A percentile compares a stretch with the other conserved stretches of the same genome.
Conservation (phyloP, 1,140 invertebrate species). For the Cotesia vestalis region DNA sequence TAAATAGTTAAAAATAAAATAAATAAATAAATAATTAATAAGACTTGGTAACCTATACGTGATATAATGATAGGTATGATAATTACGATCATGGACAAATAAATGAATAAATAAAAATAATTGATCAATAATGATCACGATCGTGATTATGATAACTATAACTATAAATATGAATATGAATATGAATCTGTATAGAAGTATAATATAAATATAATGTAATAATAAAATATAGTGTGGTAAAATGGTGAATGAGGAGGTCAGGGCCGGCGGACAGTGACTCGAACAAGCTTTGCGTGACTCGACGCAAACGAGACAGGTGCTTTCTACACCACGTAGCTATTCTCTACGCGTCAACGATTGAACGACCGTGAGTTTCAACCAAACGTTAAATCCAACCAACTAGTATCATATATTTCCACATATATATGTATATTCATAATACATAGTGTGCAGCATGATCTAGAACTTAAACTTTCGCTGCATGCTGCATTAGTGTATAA, state of each 20-base stretch:
- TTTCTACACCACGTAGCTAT: slow-evolving; percentile 52
- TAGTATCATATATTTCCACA: slow-evolving; percentile 39
- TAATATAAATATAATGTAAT: slow-evolving; percentile 3
- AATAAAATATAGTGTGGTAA: slow-evolving; percentile 19
- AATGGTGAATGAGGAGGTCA: slow-evolving; percentile 33
- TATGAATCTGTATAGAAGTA: background rate
- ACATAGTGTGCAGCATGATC: slow-evolving; percentile 47
- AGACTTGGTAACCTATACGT: too few relatives aligned
- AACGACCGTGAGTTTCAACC: slow-evolving; percentile 56
- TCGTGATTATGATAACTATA: too few relatives aligned
- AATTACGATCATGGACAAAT: too few relatives aligned
- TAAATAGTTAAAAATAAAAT: too few relatives aligned
- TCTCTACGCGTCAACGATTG: slow-evolving; percentile 50
- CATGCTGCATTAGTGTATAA: slow-evolving; percentile 11
- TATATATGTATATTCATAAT: slow-evolving; percentile 51
- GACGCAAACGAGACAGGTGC: slow-evolving; percentile 45
- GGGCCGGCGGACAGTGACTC: slow-evolving; percentile 34
- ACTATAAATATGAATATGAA: too few relatives aligned
- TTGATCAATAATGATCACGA: too few relatives aligned
- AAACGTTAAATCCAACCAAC: slow-evolving; percentile 14
- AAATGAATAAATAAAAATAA: too few relatives aligned
- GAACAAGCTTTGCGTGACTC: background rate
- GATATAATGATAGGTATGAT: too few relatives aligned
- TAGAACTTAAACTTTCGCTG: slow-evolving; percentile 53
- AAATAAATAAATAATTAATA: too few relatives aligned